These are phyloP conservation scores for Carettochelys insculpta DNA, from an alignment of 2,113 vertebrate genomes.

Conservation along the genomic window DNA sequence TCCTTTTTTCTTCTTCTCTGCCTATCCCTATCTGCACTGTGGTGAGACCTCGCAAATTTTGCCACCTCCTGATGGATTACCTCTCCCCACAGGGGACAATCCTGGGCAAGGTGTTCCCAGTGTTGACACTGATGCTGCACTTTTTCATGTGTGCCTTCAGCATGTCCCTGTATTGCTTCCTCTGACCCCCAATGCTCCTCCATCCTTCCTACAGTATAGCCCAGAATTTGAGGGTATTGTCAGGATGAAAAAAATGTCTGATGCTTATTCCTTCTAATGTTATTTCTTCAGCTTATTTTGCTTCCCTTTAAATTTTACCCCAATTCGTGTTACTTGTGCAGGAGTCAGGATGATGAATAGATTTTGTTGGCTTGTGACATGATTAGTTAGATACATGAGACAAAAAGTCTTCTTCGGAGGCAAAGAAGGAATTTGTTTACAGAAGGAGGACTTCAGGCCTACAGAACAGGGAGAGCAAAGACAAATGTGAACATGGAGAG, in stretches of 20 bases:
- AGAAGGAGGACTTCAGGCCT: not conserved
- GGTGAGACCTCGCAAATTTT: too few species aligned
- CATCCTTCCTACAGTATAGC: too few species aligned
- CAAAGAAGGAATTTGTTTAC: not conserved
- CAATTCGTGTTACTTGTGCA: not conserved
- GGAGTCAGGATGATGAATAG: rapidly evolving
- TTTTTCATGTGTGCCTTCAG: too few species aligned
- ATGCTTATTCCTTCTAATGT: rapidly evolving
- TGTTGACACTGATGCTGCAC: too few species aligned
- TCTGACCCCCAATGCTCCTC: too few species aligned
- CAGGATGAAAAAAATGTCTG: rapidly evolving
- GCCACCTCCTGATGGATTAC: too few species aligned
- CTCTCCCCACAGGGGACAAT: too few species aligned
- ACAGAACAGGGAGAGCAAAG: rapidly evolving
- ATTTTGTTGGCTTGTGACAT: not conserved
- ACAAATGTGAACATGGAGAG: not conserved
- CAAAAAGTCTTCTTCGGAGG: not conserved
- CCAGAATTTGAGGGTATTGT: rapidly evolving
- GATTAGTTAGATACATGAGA: not conserved
- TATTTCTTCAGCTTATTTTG: rapidly evolving
- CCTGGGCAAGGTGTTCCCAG: too few species aligned
- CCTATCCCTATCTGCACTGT: too few species aligned
- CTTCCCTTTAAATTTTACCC: rapidly evolving
- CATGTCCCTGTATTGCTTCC: too few species aligned
- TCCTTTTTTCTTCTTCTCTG: too few species aligned